Percentiles rank a stretch among this genome's conserved stretches.
Evolutionary conservation across 2,113 vertebrate species (phyloP).

Genomic region (Steatornis caripensis): DNA sequence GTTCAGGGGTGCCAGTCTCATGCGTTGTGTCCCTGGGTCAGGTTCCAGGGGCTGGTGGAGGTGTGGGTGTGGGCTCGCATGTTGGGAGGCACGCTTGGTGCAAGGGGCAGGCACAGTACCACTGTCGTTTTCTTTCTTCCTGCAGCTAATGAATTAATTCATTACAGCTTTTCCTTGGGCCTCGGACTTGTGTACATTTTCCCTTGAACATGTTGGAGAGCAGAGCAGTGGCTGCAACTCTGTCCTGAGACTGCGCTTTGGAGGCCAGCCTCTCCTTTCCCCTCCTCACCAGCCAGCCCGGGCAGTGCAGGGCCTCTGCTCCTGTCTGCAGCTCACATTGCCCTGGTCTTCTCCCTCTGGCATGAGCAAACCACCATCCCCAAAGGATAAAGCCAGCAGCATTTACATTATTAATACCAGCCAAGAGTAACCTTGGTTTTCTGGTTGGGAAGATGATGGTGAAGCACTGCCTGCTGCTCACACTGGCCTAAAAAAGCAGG

Average conservation of each 20-base stretch:
- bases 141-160: neutral
- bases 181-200: neutral
- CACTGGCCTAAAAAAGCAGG: constrained; percentile 50
- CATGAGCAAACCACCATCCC: neutral
- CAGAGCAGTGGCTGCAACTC: neutral
- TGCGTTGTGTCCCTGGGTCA: neutral
- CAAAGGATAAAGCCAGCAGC: neutral
- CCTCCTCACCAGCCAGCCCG: neutral
- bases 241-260: neutral
- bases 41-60: neutral
- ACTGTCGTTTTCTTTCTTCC: neutral
- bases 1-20: neutral
- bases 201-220: neutral
- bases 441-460: constrained; percentile 18
- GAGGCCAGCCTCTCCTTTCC: neutral
- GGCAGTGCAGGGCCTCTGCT: neutral
- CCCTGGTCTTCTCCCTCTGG: neutral
- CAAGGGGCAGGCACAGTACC: neutral
- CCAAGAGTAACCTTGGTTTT: constrained; percentile 25
- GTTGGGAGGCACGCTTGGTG: neutral
- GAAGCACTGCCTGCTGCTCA: constrained; percentile 45
- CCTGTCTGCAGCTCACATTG: neutral
- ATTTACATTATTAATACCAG: neutral
- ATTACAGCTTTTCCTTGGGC: neutral
- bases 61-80: neutral